Evolutionary conservation across 2,888 invertebrate genomes (phyloP), one percentile per base, ranked within the genome.

Genomic region (Sesamia inferens): DNA sequence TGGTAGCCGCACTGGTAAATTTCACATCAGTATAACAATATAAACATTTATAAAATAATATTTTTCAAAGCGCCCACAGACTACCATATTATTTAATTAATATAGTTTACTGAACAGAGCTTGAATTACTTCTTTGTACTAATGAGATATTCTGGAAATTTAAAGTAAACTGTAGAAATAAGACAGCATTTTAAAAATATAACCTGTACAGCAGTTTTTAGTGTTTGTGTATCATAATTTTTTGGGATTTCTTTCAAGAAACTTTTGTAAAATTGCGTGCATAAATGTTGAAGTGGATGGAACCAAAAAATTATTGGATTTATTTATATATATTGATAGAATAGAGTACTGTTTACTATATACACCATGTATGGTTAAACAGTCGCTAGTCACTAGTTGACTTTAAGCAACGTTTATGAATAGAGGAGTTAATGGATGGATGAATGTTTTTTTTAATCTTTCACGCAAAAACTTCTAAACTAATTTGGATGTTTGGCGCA

Each of bases 81-180:
- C 39, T 75, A 83, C 74, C 11, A 54, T 54, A 69, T 39, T 39
- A 39, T 39, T 39, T 31, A 31, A 2, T 48, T 63, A 62, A 59
- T 76, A 62, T 68, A 62, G 31, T 76, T 71, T 63, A 71, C n/a
- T 31, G 10, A 76, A 75, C 68, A 69, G 69, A 73, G 74, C 55
- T 83, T 82, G 62, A 82, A 68, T 79, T 78, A 73, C 14, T 68
- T 81, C 71, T 81, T 75, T 68, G 69, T 74, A 58, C 68, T 73
- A 42, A 62, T 78, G 81, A 84, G 71, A 67, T 70, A 68, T 75
- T 76, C 48, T 66, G 67, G 48, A 48, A 71, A 79, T 51, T 61
- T 79, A 78, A 74, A 10, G 7, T 81, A 84, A 78, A 68, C 39
- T 13, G 16, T 74, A 70, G 39, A 22, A 42, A 47, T 81, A 76